Conservation (phyloP, 2,797 vertebrate species). For the Argentina silus region DNA sequence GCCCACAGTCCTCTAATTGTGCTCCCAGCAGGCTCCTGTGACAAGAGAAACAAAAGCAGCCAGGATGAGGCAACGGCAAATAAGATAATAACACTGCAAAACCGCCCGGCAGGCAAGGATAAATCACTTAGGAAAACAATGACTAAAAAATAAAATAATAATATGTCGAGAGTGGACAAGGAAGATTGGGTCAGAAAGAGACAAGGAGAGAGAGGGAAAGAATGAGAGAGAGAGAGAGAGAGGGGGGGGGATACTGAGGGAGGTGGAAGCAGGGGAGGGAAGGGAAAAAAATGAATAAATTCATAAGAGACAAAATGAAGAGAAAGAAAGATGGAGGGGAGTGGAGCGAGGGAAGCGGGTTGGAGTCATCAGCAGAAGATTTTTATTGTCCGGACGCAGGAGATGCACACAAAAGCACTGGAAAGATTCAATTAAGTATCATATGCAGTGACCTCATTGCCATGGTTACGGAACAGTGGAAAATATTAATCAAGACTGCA, state of each 20-base stretch:
- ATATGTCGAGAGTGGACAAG: conserved; percentile 50
- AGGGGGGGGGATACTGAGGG: conserved; percentile 46
- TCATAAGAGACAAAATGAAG: conserved; percentile 78
- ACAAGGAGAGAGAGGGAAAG: conserved; percentile 60
- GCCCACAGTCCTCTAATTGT: conserved; percentile 61
- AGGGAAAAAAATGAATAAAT: conserved; percentile 83
- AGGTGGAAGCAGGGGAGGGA: conserved; percentile 48
- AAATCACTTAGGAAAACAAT: conserved; percentile 53
- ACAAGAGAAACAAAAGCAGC: conserved; percentile 40
- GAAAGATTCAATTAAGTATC: conserved; percentile 99
- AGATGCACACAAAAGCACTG: conserved; percentile 95
- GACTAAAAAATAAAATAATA: conserved; percentile 41
- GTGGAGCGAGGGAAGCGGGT: conserved; percentile 61
- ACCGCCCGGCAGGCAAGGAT: conserved; percentile 52
- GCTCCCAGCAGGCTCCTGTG: conserved; percentile 60
- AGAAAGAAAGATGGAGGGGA: conserved; percentile 68
- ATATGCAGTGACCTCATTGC: conserved; percentile 99
- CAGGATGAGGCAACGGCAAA: conserved; percentile 33
- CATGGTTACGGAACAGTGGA: conserved; percentile 98
- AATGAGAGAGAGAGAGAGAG: conserved; percentile 60
- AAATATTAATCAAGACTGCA: conserved; percentile 98
- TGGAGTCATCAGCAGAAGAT: conserved; percentile 85
- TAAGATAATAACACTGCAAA: conserved; percentile 63
- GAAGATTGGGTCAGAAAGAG: conserved; percentile 64
- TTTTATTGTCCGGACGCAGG: conserved; percentile 93